These are phyloP conservation scores for Eupelmus urozonus DNA, from an alignment of 2,888 invertebrate species.

Conservation along the genomic window DNA sequence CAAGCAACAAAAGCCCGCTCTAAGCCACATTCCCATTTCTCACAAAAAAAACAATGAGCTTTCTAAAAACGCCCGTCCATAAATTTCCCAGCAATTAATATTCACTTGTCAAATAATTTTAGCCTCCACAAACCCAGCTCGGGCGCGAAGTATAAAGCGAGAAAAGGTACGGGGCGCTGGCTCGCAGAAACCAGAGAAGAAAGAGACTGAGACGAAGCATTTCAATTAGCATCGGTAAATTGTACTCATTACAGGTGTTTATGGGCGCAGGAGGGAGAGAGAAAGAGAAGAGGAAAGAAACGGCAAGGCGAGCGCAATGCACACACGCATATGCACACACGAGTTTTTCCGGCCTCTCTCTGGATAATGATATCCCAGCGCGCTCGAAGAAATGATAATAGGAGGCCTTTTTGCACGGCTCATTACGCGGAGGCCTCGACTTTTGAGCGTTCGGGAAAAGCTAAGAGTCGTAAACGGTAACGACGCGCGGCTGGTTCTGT, in stretches of 20 bases:
- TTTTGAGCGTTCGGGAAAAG: too few species aligned
- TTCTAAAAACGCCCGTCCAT: not conserved
- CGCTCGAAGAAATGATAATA: too few species aligned
- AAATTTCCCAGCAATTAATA: conserved; percentile 35
- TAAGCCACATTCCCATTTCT: too few species aligned
- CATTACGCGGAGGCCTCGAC: too few species aligned
- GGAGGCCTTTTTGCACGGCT: too few species aligned
- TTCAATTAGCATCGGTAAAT: conserved; percentile 57
- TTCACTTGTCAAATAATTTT: conserved; percentile 29
- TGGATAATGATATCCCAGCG: not conserved
- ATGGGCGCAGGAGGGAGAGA: conserved; percentile 4
- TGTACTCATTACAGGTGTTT: conserved; percentile 54
- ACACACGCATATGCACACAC: not conserved
- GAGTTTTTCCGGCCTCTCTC: not conserved
- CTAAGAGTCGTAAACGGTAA: too few species aligned
- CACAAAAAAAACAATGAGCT: not conserved
- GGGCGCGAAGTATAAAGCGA: not conserved
- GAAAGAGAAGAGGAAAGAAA: conserved; percentile 7
- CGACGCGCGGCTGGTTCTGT: too few species aligned
- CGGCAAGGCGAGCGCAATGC: not conserved
- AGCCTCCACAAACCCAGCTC: not conserved
- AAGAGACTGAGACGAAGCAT: conserved; percentile 3
- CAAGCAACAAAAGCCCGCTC: too few species aligned
- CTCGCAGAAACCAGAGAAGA: not conserved
- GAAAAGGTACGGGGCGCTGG: not conserved